Evolutionary conservation across 2,113 vertebrate species (phyloP).

Genomic region (Nansenia antarctica): DNA sequence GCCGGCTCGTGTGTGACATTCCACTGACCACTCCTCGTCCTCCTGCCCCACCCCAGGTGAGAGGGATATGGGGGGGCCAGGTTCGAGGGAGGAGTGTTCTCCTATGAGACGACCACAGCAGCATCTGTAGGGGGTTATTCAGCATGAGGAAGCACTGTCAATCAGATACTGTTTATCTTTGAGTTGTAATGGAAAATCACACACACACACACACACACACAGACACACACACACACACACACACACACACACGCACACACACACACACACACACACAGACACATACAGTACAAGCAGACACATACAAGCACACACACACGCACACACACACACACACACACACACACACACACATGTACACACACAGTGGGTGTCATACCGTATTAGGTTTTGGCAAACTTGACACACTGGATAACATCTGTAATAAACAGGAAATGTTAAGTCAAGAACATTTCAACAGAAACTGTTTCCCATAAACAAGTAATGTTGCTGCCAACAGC

Average conservation of each 20-base stretch:
- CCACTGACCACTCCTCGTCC: conserved; percentile 83
- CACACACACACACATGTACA: background rate
- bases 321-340: background rate
- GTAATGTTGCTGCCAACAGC: background rate
- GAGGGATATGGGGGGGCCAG: conserved; percentile 61
- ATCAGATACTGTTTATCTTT: too few relatives aligned
- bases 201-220: too few relatives aligned
- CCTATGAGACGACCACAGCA: conserved; percentile 88
- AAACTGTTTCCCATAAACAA: background rate
- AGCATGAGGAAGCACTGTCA: too few relatives aligned
- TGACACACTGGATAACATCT: conserved; percentile 89
- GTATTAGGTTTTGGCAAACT: conserved; percentile 92
- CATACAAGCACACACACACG: background rate
- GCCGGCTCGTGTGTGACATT: conserved; percentile 82
- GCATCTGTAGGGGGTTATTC: conserved; percentile 82
- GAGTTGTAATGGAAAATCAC: too few relatives aligned
- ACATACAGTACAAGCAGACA: background rate
- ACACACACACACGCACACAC: background rate
- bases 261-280: background rate
- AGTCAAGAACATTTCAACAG: background rate
- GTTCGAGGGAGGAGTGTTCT: conserved; percentile 80
- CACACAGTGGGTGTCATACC: conserved; percentile 71
- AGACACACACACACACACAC: too few relatives aligned
- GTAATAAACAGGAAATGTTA: conserved; percentile 55
- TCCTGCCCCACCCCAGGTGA: conserved; percentile 28